Evolutionary conservation across 2,888 invertebrate species (phyloP), one percentile per base, ranked within the genome.

Genomic region (Rotaria magnacalcarata): DNA sequence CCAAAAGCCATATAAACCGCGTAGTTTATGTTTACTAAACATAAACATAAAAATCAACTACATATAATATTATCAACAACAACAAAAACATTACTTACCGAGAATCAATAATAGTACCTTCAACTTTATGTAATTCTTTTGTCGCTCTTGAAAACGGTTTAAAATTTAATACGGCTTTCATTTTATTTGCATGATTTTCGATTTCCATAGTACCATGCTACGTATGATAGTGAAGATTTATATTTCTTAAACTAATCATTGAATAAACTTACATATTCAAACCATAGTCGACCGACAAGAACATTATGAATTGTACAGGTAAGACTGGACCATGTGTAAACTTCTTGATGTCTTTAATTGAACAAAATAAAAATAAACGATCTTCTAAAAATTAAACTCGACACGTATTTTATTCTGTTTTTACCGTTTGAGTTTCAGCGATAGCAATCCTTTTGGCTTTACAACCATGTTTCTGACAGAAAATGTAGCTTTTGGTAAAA

Each of bases 271-370:
- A 92, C 92, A 91, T 96, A 96, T 91, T 97, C 96, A 92, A 97
- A 96, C 96, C 96, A 97, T 86, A 97, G 92, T 91, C 96, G 96
- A 85, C 97, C 97, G 85, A 97, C 95, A 89, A 97, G 95, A 87
- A 97, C 95, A 92, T 97, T 97, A 92, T 97, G 96, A 47, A 97
- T 95, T 91, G 95, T 95, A 91, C 96, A 96, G 92, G 96, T 96
- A 85, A 96, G 95, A 91, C 96, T 96, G 88, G 93, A 94, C 97
- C 97, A 97, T 24, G 95, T 95, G 91, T 97, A 97, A 0, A 94
- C 94, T 92, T 97, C 97, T 50, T 95, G 94, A 93, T 95, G 94
- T 90, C 95, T 95, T 6, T 11, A 56, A 85, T 16, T 4, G 24
- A 43, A 34, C 34, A 34, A 19, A 43, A 80, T 43, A 21, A 41